Percentiles rank a stretch among this genome's conserved stretches.
Evolutionary conservation across 2,888 invertebrate species (phyloP).

Genomic region (Microctonus brassicae): DNA sequence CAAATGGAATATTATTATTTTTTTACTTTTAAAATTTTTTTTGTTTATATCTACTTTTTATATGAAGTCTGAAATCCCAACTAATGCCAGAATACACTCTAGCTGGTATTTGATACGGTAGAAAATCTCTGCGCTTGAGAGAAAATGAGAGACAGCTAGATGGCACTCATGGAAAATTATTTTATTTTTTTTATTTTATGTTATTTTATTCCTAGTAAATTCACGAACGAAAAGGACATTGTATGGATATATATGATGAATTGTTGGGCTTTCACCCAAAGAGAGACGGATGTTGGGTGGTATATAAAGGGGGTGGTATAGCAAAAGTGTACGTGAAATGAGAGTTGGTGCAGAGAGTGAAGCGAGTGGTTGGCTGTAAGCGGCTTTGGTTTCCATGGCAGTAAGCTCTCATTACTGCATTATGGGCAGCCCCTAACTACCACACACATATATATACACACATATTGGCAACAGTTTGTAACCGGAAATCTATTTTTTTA

Average conservation of each 20-base stretch:
- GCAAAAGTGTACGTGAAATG: neutral
- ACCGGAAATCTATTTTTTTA: conserved; percentile 26
- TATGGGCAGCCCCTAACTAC: conserved; percentile 68
- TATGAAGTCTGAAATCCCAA: neutral
- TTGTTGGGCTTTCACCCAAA: conserved; percentile 24
- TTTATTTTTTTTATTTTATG: conserved; percentile 6
- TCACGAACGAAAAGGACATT: conserved; percentile 56
- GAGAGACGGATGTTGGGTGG: conserved; percentile 19
- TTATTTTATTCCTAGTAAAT: conserved; percentile 40
- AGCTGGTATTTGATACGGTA: neutral
- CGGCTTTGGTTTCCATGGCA: conserved; percentile 71
- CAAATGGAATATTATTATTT: no score
- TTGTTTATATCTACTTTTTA: no score
- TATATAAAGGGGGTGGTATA: conserved; percentile 20
- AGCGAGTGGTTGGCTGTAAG: conserved; percentile 68
- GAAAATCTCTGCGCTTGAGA: conserved; percentile 4
- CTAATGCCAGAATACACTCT: neutral
- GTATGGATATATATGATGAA: conserved; percentile 50
- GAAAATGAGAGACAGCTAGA: neutral
- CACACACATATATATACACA: conserved; percentile 54
- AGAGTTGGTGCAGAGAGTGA: conserved; percentile 51
- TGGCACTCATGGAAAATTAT: conserved; percentile 10
- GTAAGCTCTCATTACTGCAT: conserved; percentile 70
- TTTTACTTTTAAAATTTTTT: neutral
- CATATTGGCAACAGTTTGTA: conserved; percentile 48